These are phyloP conservation scores for Ochropacha duplaris DNA, from an alignment of 2,888 invertebrate genomes.

Conservation along the genomic window DNA sequence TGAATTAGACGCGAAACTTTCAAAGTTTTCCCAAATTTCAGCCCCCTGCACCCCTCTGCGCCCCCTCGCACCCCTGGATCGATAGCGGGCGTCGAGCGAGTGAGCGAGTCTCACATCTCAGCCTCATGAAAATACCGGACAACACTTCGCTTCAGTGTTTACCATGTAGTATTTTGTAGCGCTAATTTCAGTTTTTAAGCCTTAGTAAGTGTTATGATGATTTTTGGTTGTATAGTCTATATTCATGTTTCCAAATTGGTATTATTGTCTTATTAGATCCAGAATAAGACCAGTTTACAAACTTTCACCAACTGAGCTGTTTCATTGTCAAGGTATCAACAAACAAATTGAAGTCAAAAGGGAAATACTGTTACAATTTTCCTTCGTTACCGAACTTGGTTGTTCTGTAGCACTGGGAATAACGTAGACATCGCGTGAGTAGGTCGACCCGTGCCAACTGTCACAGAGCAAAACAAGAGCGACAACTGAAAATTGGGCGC, in stretches of 20 bases:
- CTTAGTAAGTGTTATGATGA: background rate
- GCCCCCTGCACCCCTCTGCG: slow-evolving; percentile 53
- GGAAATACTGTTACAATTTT: slow-evolving; percentile 10
- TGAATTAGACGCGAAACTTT: slow-evolving; percentile 84
- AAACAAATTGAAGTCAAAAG: background rate
- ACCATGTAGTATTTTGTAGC: slow-evolving; percentile 68
- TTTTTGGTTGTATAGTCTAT: background rate
- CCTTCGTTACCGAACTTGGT: slow-evolving; percentile 36
- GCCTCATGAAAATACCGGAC: slow-evolving; percentile 77
- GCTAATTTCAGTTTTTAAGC: slow-evolving; percentile 29
- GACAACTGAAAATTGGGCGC: slow-evolving; percentile 78
- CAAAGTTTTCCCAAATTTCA: slow-evolving; percentile 83
- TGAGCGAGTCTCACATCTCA: slow-evolving; percentile 66
- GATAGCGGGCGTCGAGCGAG: slow-evolving; percentile 75
- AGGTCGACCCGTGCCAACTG: slow-evolving; percentile 70
- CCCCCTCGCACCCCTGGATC: slow-evolving; percentile 61
- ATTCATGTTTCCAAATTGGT: slow-evolving; percentile 7
- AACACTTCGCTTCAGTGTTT: slow-evolving; percentile 68
- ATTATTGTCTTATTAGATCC: background rate
- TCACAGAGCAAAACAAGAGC: slow-evolving; percentile 70
- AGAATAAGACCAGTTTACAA: background rate
- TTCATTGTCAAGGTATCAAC: slow-evolving; percentile 1
- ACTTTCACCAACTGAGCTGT: background rate
- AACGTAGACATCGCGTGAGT: slow-evolving; percentile 51
- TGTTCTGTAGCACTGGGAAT: slow-evolving; percentile 47